phyloP scores from a whole-genome alignment of 37 sponge, comb jelly and placozoan genomes.

The Axinella damicornis region DNA sequence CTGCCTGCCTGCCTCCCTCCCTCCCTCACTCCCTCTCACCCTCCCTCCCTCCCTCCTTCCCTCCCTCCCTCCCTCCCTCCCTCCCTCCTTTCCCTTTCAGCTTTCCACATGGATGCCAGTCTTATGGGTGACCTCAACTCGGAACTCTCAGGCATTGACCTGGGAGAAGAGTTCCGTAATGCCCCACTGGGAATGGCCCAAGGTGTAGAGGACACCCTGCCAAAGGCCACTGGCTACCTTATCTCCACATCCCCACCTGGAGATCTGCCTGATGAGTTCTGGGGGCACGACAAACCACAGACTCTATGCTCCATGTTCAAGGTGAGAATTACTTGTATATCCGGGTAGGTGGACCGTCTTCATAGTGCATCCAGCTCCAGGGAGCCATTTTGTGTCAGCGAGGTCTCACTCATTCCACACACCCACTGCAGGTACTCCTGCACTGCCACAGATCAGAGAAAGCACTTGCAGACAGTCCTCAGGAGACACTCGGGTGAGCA shows the following conservation, averaged over 20 bases:
- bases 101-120: background rate
- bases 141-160: slow-evolving; percentile 36
- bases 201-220: slow-evolving; percentile 45
- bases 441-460: slow-evolving; percentile 77
- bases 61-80: no score
- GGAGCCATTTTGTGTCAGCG: no score
- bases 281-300: slow-evolving; percentile 60
- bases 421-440: slow-evolving; percentile 45
- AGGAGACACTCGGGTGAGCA: slow-evolving; percentile 77
- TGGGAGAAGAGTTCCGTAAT: slow-evolving; percentile 9
- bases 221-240: slow-evolving; percentile 80
- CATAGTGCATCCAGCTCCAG: no score
- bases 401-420: no score
- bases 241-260: slow-evolving; percentile 78
- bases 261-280: slow-evolving; percentile 65
- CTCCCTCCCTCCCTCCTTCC: no score
- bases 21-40: no score
- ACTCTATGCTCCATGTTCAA: slow-evolving; percentile 69
- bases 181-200: slow-evolving; percentile 26
- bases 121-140: slow-evolving; percentile 17
- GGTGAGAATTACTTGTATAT: background rate
- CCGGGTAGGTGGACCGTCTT: no score
- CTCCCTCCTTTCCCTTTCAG: background rate
- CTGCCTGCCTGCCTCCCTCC: no score
- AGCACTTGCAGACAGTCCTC: slow-evolving; percentile 64